A percentile compares a stretch with the other conserved stretches of the same genome.
phyloP scores from a whole-genome alignment of 2,888 invertebrate species.

The Drosophila neonasuta region DNA sequence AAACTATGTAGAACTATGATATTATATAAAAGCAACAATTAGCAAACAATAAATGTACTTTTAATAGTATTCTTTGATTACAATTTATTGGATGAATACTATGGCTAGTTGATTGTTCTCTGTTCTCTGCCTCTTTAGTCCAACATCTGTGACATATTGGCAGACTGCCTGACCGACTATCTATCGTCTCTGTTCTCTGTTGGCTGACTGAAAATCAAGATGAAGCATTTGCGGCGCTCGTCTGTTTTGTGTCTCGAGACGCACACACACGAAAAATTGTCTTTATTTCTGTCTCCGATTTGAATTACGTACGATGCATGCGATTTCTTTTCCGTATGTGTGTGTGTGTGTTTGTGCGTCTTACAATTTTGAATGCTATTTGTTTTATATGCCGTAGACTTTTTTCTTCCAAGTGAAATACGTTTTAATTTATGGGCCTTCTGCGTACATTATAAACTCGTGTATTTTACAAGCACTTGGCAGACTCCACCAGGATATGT shows the following conservation, averaged over 20 bases:
- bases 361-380: conserved; percentile 72
- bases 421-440: conserved; percentile 75
- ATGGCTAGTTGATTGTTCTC: conserved; percentile 12
- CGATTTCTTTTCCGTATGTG: conserved; percentile 33
- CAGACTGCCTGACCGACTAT: conserved; percentile 14
- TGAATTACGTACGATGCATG: conserved; percentile 58
- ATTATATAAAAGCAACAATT: neutral
- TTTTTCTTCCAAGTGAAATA: conserved; percentile 80
- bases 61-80: neutral
- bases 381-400: conserved; percentile 71
- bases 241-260: conserved; percentile 16
- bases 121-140: conserved; percentile 4
- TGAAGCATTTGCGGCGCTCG: conserved; percentile 38
- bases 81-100: neutral
- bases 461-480: conserved; percentile 70
- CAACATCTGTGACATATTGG: conserved; percentile 16
- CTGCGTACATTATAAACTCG: conserved; percentile 65
- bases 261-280: conserved; percentile 19
- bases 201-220: conserved; percentile 49
- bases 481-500: conserved; percentile 67
- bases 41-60: neutral
- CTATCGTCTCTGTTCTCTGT: conserved; percentile 8
- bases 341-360: conserved; percentile 37
- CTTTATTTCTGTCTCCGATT: conserved; percentile 64
- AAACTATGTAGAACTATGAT: no score